These are phyloP conservation scores for Philhelius pedissequus DNA, from an alignment of 2,888 invertebrate genomes.

Conservation along the genomic window DNA sequence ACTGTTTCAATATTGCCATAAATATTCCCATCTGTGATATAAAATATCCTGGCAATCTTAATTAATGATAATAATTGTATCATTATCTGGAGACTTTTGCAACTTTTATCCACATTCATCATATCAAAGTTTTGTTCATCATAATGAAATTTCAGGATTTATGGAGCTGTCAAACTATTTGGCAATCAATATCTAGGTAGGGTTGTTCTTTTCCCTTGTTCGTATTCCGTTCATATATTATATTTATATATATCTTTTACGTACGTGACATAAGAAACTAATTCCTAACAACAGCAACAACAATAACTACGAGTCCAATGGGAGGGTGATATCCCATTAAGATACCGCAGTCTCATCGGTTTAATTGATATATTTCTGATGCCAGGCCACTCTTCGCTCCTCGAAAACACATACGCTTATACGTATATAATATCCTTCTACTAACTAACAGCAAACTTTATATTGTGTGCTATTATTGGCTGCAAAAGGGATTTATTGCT, in stretches of 20 bases:
- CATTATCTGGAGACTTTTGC: constrained; percentile 41
- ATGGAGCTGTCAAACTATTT: constrained; percentile 39
- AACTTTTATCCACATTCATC: constrained; percentile 41
- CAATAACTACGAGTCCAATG: background rate
- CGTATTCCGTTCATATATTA: too few species aligned
- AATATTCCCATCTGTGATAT: background rate
- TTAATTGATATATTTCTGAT: constrained; percentile 62
- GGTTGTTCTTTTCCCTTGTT: background rate
- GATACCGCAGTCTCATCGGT: constrained; percentile 66
- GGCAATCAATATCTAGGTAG: constrained; percentile 20
- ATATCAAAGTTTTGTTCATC: constrained; percentile 33
- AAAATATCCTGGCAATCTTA: constrained; percentile 19
- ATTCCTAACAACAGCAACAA: background rate
- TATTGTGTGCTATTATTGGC: constrained; percentile 28
- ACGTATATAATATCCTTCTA: constrained; percentile 16
- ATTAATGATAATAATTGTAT: constrained; percentile 59
- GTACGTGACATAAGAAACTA: constrained; percentile 41
- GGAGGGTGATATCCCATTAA: constrained; percentile 59
- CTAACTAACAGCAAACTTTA: background rate
- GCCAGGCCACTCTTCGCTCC: constrained; percentile 5
- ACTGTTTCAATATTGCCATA: background rate
- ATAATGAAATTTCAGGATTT: constrained; percentile 49
- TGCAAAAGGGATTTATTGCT: constrained; percentile 61
- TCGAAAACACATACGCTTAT: background rate
- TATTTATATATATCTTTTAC: too few species aligned